A percentile compares a stretch with the other conserved stretches of the same genome.
Conservation (phyloP, 1,140 invertebrate species). For the Anagrus nilaparvatae region DNA sequence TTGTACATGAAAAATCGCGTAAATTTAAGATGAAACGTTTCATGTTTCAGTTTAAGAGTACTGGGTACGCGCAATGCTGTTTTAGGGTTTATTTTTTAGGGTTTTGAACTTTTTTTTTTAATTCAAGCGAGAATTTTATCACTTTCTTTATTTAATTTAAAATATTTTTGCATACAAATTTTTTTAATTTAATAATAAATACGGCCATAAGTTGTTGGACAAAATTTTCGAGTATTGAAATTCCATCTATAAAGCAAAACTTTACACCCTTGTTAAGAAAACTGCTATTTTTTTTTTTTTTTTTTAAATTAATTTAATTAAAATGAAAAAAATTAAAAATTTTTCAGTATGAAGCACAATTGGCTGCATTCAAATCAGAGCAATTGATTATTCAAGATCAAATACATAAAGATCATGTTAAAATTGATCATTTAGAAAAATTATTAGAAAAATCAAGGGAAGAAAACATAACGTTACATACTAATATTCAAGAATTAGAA, state of each 20-base stretch:
- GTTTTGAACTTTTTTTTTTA: neutral
- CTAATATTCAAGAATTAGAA: conserved; percentile 42
- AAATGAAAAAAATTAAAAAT: neutral
- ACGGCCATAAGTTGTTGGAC: conserved; percentile 1
- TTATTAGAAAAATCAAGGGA: conserved; percentile 41
- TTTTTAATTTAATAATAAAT: conserved; percentile 5
- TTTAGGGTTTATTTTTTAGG: neutral
- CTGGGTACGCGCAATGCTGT: neutral
- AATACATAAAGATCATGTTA: conserved; percentile 38
- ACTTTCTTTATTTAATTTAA: no score
- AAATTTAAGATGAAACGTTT: no score
- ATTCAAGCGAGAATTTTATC: no score
- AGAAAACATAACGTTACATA: conserved; percentile 41
- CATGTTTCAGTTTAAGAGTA: no score
- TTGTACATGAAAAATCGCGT: no score
- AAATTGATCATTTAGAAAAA: conserved; percentile 40
- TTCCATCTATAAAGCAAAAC: no score
- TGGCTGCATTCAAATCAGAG: conserved; percentile 32
- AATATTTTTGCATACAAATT: neutral
- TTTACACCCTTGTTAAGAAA: neutral
- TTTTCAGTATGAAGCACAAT: conserved; percentile 35
- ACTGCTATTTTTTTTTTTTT: neutral
- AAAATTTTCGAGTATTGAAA: conserved; percentile 12
- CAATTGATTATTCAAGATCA: conserved; percentile 37
- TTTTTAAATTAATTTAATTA: conserved; percentile 1